Percentiles rank a stretch among this genome's conserved stretches.
Evolutionary conservation across 2,113 vertebrate species (phyloP).

Genomic region (Holacanthus passer): DNA sequence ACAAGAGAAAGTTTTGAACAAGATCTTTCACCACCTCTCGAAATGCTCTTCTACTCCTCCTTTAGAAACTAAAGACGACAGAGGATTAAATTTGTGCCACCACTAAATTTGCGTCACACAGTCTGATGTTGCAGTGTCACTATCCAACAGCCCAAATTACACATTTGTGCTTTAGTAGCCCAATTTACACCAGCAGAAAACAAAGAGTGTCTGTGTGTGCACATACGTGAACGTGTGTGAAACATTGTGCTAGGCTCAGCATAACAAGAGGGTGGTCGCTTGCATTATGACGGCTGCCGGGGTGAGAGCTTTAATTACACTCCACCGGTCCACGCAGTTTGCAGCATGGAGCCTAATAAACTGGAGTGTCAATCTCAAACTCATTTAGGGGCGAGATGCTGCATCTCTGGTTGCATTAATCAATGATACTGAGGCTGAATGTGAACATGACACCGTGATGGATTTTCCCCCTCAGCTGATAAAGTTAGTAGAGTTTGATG

Average conservation of each 20-base stretch:
- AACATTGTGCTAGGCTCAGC: constrained; percentile 28
- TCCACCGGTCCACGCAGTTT: constrained; percentile 53
- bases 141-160: constrained; percentile 35
- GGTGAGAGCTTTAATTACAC: constrained; percentile 75
- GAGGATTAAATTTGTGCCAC: not conserved
- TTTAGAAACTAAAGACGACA: not conserved
- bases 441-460: constrained; percentile 60
- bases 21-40: not conserved
- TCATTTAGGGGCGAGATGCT: constrained; percentile 71
- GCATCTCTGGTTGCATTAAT: constrained; percentile 75
- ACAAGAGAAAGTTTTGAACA: not conserved
- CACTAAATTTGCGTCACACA: not conserved
- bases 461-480: constrained; percentile 46
- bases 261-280: constrained; percentile 26
- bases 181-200: constrained; percentile 38
- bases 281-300: constrained; percentile 45
- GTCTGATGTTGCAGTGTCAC: constrained; percentile 12
- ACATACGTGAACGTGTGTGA: not conserved
- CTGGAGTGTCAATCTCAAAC: constrained; percentile 76
- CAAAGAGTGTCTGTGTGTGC: constrained; percentile 1
- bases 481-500: constrained; percentile 58
- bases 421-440: constrained; percentile 64
- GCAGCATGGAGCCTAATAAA: constrained; percentile 74
- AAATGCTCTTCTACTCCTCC: no score
- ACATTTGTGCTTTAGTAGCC: constrained; percentile 42